A percentile compares a stretch with the other conserved stretches of the same genome.
phyloP scores from a whole-genome alignment of 2,797 vertebrate species.

The Simalia tracyae region DNA sequence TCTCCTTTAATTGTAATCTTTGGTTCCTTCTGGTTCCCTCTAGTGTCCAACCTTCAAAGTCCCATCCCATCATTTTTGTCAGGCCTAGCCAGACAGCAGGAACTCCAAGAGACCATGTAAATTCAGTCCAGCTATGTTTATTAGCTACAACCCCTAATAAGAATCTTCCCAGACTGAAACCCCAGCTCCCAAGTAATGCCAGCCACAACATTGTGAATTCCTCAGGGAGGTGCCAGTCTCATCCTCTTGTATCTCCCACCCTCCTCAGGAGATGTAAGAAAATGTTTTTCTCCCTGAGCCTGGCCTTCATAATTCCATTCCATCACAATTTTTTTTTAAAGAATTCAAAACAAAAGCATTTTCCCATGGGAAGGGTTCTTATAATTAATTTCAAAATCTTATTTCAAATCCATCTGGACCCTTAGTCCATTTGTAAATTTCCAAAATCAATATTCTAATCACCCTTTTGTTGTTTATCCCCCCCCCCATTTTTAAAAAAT shows the following conservation, averaged over 20 bases:
- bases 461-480: background rate
- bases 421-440: background rate
- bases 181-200: too few species aligned
- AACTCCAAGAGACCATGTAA: too few species aligned
- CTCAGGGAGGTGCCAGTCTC: too few species aligned
- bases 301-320: too few species aligned
- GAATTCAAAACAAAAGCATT: background rate
- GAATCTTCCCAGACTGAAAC: too few species aligned
- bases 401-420: background rate
- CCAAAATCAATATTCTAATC: background rate
- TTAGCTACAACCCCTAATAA: too few species aligned
- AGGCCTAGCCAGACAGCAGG: too few species aligned
- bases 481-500: background rate
- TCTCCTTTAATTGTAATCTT: background rate
- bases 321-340: background rate
- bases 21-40: background rate
- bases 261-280: too few species aligned
- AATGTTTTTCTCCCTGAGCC: too few species aligned
- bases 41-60: background rate
- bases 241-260: too few species aligned
- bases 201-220: too few species aligned
- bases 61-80: background rate
- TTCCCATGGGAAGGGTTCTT: background rate
- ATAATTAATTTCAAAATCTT: background rate
- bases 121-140: too few species aligned